Conservation (phyloP, 2,888 invertebrate species). For the Geotrupes spiniger region DNA sequence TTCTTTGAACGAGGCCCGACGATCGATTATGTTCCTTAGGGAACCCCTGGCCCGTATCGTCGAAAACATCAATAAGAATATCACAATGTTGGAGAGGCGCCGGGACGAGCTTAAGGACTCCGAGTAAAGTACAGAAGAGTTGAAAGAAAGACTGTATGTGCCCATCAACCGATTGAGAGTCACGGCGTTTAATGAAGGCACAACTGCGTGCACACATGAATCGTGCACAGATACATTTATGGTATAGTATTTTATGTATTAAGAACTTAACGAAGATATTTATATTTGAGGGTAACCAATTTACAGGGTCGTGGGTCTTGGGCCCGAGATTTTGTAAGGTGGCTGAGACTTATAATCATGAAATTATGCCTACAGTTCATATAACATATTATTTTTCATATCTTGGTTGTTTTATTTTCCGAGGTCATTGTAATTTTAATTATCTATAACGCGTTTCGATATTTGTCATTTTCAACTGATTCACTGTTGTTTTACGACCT, state of each 20-base stretch:
- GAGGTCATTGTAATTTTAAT: too few species aligned
- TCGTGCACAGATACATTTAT: slow-evolving; percentile 28
- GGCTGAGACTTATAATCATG: too few species aligned
- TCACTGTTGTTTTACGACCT: too few species aligned
- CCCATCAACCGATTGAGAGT: slow-evolving; percentile 37
- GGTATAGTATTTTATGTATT: too few species aligned
- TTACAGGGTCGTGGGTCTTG: slow-evolving; percentile 26
- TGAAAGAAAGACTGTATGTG: slow-evolving; percentile 38
- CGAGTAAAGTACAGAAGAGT: slow-evolving; percentile 32
- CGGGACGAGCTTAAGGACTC: slow-evolving; percentile 27
- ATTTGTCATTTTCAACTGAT: too few species aligned
- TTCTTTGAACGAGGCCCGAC: slow-evolving; percentile 42
- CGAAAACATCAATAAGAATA: slow-evolving; percentile 43
- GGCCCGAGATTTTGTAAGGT: too few species aligned
- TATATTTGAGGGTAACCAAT: slow-evolving; percentile 31
- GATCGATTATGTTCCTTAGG: slow-evolving; percentile 39
- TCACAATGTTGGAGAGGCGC: slow-evolving; percentile 32
- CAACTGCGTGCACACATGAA: slow-evolving; percentile 37
- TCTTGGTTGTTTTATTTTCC: too few species aligned
- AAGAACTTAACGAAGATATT: too few species aligned
- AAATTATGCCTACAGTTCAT: too few species aligned
- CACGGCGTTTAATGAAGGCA: slow-evolving; percentile 35
- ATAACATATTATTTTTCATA: too few species aligned
- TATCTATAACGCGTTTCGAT: too few species aligned
- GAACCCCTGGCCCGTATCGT: slow-evolving; percentile 44